Evolutionary conservation across 2,113 vertebrate species (phyloP), one percentile per base, ranked within the genome.

Genomic region (Saimiri boliviensis): DNA sequence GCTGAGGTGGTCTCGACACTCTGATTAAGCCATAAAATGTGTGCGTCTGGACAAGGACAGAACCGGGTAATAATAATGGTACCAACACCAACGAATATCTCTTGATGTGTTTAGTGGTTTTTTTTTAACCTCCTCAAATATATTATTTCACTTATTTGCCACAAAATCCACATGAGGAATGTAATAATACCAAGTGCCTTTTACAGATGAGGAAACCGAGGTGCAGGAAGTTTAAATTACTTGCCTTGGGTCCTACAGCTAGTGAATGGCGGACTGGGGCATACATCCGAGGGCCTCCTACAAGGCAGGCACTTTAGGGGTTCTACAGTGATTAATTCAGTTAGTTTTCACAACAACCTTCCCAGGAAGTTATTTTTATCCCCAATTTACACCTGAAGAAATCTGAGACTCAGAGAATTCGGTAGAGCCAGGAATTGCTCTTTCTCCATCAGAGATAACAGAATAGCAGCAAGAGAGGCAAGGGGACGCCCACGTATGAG

Each of bases 81-180:
- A 35, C 40, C 13, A 47, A 16, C 1, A 16, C n/a, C 5, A 14
- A 49, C 9, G n/a, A 37, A 6, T 89, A 23, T 16, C n/a, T 37
- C 3, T 47, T 21, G 21, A 21, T 14, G 8, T 63, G 17, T 71
- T 42, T 16, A 12, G 11, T 58, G 77, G 5, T 54, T 91, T 85
- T 54, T 91, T 85, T 83, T 84, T 56, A 80, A 91, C 70, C 63
- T 54, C 49, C 54, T 89, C 20, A 20, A 37, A 83, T 58, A 47
- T 2, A 19, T 68, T 45, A 23, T 60, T 83, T 92, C 70, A 73
- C 35, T 79, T 54, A 8, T 71, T 82, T 42, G 17, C 25, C 68
- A 66, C 40, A 45, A 42, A 27, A n/a, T 80, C 40, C 30, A 87
- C 80, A 82, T 0, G 13, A 20, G 9, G 49, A 45, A 54, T n/a